These are phyloP conservation scores for Callocephalon fimbriatum DNA, from an alignment of 2,113 vertebrate genomes.

Conservation along the genomic window DNA sequence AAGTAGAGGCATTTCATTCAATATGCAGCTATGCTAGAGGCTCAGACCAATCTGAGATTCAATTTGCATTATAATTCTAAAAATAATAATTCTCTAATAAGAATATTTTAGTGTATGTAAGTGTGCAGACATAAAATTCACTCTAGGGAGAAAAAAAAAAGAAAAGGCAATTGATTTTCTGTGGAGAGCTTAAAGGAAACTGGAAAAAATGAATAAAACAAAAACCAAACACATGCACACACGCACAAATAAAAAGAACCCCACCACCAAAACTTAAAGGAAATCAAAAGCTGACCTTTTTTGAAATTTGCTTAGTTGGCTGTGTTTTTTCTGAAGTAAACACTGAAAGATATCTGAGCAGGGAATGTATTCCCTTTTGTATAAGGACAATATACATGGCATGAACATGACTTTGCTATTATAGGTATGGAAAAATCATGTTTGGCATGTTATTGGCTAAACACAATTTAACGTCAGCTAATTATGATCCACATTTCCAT, in stretches of 20 bases:
- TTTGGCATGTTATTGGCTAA: neutral
- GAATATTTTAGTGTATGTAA: slow-evolving; percentile 36
- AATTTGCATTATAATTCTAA: slow-evolving; percentile 66
- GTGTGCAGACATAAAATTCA: slow-evolving; percentile 19
- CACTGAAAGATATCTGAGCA: neutral
- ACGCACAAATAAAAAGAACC: neutral
- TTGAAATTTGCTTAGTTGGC: slow-evolving; percentile 2
- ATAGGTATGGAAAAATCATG: neutral
- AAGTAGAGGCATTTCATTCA: slow-evolving; percentile 52
- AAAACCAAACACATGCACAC: neutral
- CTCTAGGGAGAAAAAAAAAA: neutral
- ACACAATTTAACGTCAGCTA: neutral
- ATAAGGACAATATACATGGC: neutral
- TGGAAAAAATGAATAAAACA: neutral
- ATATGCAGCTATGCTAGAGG: slow-evolving; percentile 64
- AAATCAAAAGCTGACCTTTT: slow-evolving; percentile 32
- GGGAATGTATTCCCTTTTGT: neutral
- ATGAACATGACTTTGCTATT: neutral
- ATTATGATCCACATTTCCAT: neutral
- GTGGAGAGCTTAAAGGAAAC: neutral
- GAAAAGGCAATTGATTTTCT: slow-evolving; percentile 16
- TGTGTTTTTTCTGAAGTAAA: slow-evolving; percentile 6
- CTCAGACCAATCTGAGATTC: slow-evolving; percentile 59
- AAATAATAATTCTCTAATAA: slow-evolving; percentile 71
- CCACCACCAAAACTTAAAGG: neutral